Percentiles rank a stretch among this genome's conserved stretches.
These are phyloP conservation scores for Salvelinus alpinus DNA, from an alignment of 2,113 vertebrate species.

Conservation along the genomic window DNA sequence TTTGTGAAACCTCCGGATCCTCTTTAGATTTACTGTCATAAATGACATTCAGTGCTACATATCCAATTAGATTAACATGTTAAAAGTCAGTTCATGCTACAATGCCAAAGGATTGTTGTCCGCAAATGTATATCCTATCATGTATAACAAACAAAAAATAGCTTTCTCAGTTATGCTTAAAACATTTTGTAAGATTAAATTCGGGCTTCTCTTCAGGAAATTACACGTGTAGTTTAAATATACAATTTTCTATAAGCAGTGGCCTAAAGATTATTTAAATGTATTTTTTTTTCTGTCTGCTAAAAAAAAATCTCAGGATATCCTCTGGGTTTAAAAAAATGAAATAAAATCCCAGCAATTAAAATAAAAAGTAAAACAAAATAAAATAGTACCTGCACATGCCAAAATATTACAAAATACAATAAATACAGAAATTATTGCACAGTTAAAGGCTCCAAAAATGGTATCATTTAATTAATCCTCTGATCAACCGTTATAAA, in stretches of 20 bases:
- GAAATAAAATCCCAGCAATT: constrained; percentile 79
- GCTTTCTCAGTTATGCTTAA: constrained; percentile 29
- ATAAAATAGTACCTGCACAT: constrained; percentile 96
- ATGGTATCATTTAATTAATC: constrained; percentile 88
- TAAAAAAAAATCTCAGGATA: constrained; percentile 87
- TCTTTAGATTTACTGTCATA: constrained; percentile 65
- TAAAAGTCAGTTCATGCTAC: constrained; percentile 85
- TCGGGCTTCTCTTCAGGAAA: constrained; percentile 94
- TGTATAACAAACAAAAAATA: constrained; percentile 68
- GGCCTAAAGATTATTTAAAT: constrained; percentile 81
- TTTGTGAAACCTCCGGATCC: constrained; percentile 52
- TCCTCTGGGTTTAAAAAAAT: constrained; percentile 67
- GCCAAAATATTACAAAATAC: constrained; percentile 93
- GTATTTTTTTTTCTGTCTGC: constrained; percentile 71
- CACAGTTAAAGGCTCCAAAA: constrained; percentile 99
- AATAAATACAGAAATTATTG: constrained; percentile 99
- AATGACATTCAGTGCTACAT: constrained; percentile 81
- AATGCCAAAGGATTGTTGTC: constrained; percentile 92
- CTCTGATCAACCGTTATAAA: constrained; percentile 82
- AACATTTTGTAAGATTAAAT: constrained; percentile 63
- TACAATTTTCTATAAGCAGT: constrained; percentile 87
- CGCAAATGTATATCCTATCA: constrained; percentile 78
- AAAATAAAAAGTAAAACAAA: constrained; percentile 63
- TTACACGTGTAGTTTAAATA: constrained; percentile 88
- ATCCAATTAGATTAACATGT: constrained; percentile 78